Evolutionary conservation across 37 sponge, comb jelly and placozoan species (phyloP).

Genomic region (Mnemiopsis leidyi): DNA sequence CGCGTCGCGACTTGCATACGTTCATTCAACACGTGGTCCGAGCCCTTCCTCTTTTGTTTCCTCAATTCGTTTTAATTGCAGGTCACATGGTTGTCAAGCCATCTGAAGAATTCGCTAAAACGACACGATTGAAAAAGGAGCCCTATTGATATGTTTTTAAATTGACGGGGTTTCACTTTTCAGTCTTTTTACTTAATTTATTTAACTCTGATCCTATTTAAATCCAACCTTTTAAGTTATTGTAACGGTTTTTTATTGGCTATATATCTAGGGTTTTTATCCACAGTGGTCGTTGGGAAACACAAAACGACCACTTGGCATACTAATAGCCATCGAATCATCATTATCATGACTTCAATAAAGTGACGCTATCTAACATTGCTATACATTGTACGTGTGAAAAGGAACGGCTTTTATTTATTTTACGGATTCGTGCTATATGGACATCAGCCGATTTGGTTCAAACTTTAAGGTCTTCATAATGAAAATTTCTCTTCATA

Average conservation of each 20-base stretch:
- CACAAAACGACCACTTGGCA: no score
- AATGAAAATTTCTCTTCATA: no score
- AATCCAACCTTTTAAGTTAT: conserved; percentile 11
- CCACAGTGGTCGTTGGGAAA: no score
- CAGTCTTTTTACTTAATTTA: background rate
- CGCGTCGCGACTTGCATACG: background rate
- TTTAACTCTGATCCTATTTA: background rate
- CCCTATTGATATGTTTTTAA: background rate
- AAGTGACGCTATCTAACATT: background rate
- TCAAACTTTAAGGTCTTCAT: no score
- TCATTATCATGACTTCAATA: background rate
- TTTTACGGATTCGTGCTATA: no score
- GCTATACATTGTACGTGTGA: background rate
- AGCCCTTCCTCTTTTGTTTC: no score
- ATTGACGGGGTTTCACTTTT: background rate
- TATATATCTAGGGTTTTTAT: conserved; percentile 32
- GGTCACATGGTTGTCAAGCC: conserved; percentile 6
- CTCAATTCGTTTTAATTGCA: background rate
- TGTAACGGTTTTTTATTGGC: conserved; percentile 46
- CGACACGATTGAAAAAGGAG: conserved; percentile 22
- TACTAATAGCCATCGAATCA: background rate
- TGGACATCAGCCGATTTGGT: no score
- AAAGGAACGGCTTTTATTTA: background rate
- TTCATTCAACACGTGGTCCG: background rate
- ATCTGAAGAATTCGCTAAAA: conserved; percentile 41